Base-by-base conservation (phyloP, 2,888 invertebrate species). In the Geophilus truncorum region DNA sequence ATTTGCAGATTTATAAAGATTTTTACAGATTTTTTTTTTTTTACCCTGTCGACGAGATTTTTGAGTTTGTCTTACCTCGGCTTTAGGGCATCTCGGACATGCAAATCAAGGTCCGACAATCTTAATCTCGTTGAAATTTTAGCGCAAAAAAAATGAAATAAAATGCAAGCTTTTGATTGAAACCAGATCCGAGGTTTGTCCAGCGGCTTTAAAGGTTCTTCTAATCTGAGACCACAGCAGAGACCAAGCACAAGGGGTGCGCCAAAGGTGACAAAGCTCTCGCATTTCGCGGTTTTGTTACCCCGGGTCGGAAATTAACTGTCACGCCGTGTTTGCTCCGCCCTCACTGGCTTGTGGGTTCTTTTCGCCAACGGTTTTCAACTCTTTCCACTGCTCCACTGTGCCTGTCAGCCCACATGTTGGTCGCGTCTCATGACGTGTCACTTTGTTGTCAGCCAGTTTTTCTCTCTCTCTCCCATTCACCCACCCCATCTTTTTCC, bases 251-350 rank as follows among this genome's bases (percentile, higher is more conserved):
- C 40, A 15, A 45, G 45, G 45, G 45, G 45, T 45, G 45, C 51
- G 51, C 51, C 51, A 51, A 51, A 51, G 51, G 51, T 51, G 51
- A 51, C 51, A 18, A 57, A 57, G 57, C 28, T 70, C n/a, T 0
- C 4, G 70, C 28, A 15, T 70, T 70, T 70, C 25, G 70, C 70
- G 70, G 70, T 70, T 70, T 70, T 28, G 70, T 70, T 70, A 70
- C 70, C 28, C 25, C 12, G 28, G 70, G 70, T 70, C 70, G 70
- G 70, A 70, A 70, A 70, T 70, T 70, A 70, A 70, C 70, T 70
- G 70, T 70, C 70, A 70, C 70, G 28, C 25, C 28, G 23, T 62
- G 70, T 70, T 70, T 70, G 70, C 23, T 62, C 23, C 23, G 25
- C 21, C 23, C 57, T 40, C 21, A 57, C n/a, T 45, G 45, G 23